Base-by-base conservation (phyloP, 2,797 vertebrate species). In the Sebastes elongatus region DNA sequence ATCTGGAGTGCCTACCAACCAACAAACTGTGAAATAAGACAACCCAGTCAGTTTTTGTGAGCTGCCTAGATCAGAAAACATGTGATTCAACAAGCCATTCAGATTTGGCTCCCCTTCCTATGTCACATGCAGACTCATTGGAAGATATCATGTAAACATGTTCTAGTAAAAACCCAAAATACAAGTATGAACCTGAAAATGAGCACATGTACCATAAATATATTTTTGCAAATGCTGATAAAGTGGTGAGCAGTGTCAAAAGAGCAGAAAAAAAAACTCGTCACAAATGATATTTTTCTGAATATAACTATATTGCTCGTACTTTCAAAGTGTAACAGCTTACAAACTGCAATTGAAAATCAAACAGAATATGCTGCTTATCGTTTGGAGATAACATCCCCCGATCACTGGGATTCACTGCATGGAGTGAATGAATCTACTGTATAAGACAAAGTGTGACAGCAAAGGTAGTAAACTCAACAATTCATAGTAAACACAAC, bases 281-380 rank as follows among this genome's bases (percentile, higher is more conserved):
- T 10, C 11, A 52, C 32, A 46, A 11, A 30, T 33, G 1, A 74
- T 59, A 33, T 78, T 76, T 83, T 92, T 92, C 68, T 84, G 72
- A 89, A 92, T 86, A 92, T 60, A 91, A 86, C 79, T 92, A 87
- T 92, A 92, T 90, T 89, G 63, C 86, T 78, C 59, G 42, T 82
- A 84, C 66, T 75, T 90, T 89, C 46, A 80, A 86, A 75, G 55
- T 80, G 74, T 68, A 83, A 91, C 83, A 90, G 84, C 73, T 85
- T 85, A 89, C 83, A 91, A 90, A 86, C 75, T 70, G 64, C 71
- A 85, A 83, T 86, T 88, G 74, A 88, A 90, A 90, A 87, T 85
- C 71, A 81, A 87, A 89, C 80, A 70, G 82, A 63, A 81, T 81
- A 74, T 55, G 57, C 82, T 81, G 74, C 70, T 80, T 46, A 67